Base-by-base conservation (phyloP, 1,140 invertebrate genomes). In the Trichoplusia ni region DNA sequence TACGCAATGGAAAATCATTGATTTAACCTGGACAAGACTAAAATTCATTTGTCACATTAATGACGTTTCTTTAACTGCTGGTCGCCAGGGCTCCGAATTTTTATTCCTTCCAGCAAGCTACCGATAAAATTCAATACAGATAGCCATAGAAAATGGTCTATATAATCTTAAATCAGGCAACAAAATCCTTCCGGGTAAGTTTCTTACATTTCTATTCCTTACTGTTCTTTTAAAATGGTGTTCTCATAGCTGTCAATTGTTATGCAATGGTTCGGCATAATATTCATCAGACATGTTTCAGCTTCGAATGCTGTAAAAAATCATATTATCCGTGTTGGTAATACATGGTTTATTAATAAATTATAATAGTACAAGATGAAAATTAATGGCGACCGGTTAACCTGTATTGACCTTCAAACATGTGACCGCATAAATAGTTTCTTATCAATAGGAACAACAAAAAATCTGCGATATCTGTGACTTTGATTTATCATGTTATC, bases 81-180 rank as follows among this genome's bases (percentile, higher is more conserved):
- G 78, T 81, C 77, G 76, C 80, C 81, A 86, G 76, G 84, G 82
- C 56, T 67, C 71, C 69, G 75, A 72, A 74, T 61, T 71, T 71
- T 54, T 61, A 46, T 71, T 71, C 11, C 8, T 40, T 67, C 70
- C 13, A 69, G 58, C 66, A 64, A 61, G 67, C 49, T n/a, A n/a
- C 38, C 35, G 53, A 33, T 66, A 29, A 38, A 61, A 62, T 40
- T 49, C 35, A 11, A 9, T 60, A 35, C 61, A 25, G 54, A 18
- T 9, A 31, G 9, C 16, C 7, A 4, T 21, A 2, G 1, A 23
- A 71, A 63, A 88, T 90, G 87, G 84, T 84, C 25, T 84, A 85
- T 65, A 86, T 82, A 81, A 83, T 90, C 75, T 61, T 90, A 56
- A 90, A 81, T 73, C 73, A 88, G 51, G 84, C 87, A 29, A 87